A percentile compares a stretch with the other conserved stretches of the same genome.
Conservation (phyloP, 2,113 vertebrate genomes). For the Heterochromis multidens region DNA sequence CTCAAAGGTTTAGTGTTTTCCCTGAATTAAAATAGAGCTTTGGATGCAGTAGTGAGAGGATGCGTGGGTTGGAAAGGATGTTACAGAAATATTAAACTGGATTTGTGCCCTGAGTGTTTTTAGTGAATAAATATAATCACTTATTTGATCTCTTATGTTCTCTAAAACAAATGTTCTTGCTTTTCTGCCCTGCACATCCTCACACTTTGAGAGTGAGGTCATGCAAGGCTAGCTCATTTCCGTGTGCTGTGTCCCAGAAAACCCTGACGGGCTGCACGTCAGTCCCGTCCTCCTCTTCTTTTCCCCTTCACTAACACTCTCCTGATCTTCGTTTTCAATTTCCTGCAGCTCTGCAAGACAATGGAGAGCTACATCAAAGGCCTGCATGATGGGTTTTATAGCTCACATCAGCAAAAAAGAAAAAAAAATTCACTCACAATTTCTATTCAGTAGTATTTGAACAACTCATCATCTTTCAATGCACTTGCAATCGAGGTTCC, state of each 20-base stretch:
- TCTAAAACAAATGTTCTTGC: background rate
- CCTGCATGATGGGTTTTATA: slow-evolving; percentile 22
- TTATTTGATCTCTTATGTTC: slow-evolving; percentile 20
- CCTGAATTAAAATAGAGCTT: slow-evolving; percentile 13
- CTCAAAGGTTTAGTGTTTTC: slow-evolving; percentile 27
- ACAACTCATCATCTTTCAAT: slow-evolving; percentile 19
- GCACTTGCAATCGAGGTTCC: background rate
- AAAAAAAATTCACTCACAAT: background rate
- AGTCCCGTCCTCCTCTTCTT: slow-evolving; percentile 28
- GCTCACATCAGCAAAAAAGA: slow-evolving; percentile 40
- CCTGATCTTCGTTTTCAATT: slow-evolving; percentile 68
- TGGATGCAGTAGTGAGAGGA: background rate
- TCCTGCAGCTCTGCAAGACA: slow-evolving; percentile 68
- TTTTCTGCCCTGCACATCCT: background rate
- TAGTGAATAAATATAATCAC: background rate
- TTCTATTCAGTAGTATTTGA: slow-evolving; percentile 6
- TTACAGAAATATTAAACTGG: slow-evolving; percentile 15
- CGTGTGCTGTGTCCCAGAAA: slow-evolving; percentile 50
- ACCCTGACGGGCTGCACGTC: slow-evolving; percentile 21
- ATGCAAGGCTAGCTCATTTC: slow-evolving; percentile 63
- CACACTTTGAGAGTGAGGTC: slow-evolving; percentile 24
- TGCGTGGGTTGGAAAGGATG: background rate
- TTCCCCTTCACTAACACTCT: slow-evolving; percentile 20
- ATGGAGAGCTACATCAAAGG: slow-evolving; percentile 58
- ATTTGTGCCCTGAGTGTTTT: background rate